phyloP scores from a whole-genome alignment of 2,888 invertebrate genomes.

The Carpatolechia fugitivella region DNA sequence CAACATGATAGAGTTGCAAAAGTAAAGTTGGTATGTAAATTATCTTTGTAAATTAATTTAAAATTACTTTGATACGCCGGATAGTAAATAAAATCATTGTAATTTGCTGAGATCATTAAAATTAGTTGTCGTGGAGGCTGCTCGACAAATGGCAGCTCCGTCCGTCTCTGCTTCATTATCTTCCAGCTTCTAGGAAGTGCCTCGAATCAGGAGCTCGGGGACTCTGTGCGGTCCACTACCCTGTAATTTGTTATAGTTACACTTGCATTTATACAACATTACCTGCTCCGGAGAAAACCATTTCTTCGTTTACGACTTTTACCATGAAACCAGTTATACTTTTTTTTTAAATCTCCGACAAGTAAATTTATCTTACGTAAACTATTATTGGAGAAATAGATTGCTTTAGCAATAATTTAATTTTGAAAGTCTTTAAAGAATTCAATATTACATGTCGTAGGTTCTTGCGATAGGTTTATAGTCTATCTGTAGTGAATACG shows the following conservation, averaged over 20 bases:
- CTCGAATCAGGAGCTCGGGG: conserved; percentile 26
- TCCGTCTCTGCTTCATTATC: conserved; percentile 39
- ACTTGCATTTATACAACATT: neutral
- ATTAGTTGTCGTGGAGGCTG: conserved; percentile 27
- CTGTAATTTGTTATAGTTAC: neutral
- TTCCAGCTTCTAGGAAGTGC: conserved; percentile 40
- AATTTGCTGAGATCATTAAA: conserved; percentile 31
- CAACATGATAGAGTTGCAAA: too few relatives aligned
- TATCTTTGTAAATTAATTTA: too few relatives aligned
- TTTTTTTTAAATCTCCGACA: too few relatives aligned
- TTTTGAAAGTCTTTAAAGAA: conserved; percentile 16
- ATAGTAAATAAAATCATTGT: conserved; percentile 18
- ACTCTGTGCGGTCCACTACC: neutral
- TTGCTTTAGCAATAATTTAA: neutral
- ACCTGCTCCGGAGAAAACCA: neutral
- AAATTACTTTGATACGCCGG: too few relatives aligned
- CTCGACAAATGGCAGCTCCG: conserved; percentile 26
- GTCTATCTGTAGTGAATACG: neutral
- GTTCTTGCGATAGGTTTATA: neutral
- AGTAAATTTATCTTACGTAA: too few relatives aligned
- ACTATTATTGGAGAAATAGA: neutral
- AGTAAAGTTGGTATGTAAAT: too few relatives aligned
- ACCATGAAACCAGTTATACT: too few relatives aligned
- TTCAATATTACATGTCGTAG: neutral
- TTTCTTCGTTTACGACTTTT: neutral